Evolutionary conservation across 2,888 invertebrate genomes (phyloP).

Genomic region (Orthosia gracilis): DNA sequence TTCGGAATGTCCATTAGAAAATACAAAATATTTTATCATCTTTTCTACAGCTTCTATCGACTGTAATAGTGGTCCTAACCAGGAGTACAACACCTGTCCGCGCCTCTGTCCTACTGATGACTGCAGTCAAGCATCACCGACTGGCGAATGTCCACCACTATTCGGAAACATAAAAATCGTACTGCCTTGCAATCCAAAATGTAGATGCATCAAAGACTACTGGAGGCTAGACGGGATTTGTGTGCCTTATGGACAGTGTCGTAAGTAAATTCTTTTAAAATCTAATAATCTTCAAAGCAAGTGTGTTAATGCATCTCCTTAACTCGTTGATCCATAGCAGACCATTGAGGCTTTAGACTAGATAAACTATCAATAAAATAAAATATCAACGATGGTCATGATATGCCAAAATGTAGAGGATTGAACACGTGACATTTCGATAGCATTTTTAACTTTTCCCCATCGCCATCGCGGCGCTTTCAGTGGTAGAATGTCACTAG

Average conservation of each 20-base stretch:
- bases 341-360: too few relatives aligned
- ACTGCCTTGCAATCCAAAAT: slow-evolving; percentile 70
- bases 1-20: too few relatives aligned
- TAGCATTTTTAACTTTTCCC: too few relatives aligned
- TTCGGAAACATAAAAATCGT: slow-evolving; percentile 65
- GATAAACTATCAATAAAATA: too few relatives aligned
- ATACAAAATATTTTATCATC: background rate
- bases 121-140: slow-evolving; percentile 70
- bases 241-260: slow-evolving; percentile 74
- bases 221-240: slow-evolving; percentile 73
- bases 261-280: slow-evolving; percentile 58
- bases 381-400: too few relatives aligned
- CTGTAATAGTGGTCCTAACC: slow-evolving; percentile 67
- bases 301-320: too few relatives aligned
- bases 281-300: too few relatives aligned
- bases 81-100: slow-evolving; percentile 74
- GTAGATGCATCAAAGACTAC: slow-evolving; percentile 72
- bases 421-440: too few relatives aligned
- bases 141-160: slow-evolving; percentile 68
- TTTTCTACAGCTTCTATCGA: slow-evolving; percentile 69
- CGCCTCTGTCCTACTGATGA: slow-evolving; percentile 72
- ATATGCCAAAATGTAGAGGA: too few relatives aligned
- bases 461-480: too few relatives aligned
- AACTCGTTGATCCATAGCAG: too few relatives aligned
- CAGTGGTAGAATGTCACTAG: too few relatives aligned